Base-by-base conservation (phyloP, 1,140 invertebrate species). In the Drosophila kepulauana region DNA sequence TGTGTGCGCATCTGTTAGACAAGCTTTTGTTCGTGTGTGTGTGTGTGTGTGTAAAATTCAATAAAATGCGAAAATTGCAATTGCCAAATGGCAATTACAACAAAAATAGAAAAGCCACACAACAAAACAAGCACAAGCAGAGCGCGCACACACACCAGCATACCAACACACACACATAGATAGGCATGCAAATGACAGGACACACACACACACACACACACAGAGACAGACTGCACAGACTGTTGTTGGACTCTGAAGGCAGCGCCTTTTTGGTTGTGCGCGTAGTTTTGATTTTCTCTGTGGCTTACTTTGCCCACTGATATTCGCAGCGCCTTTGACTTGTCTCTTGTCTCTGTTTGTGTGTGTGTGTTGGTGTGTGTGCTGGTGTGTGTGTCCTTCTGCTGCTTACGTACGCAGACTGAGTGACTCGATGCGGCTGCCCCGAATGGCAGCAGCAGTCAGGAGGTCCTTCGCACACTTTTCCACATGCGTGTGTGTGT, bases 261-360 rank as follows among this genome's bases (percentile, higher is more conserved):
- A 88, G 84, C 87, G 87, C 79, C 76, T 85, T 86, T 68, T 81
- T 65, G 73, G 66, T 85, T 57, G 78, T 81, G 82, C 82, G 81
- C 82, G 82, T 86, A 86, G 85, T 89, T 88, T 88, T 88, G 80
- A 89, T 88, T 88, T 88, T 88, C 85, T 88, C 76, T 86, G 79
- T 88, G 84, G 79, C 84, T 87, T 87, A 78, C 77, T 81, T 87
- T 84, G 59, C 72, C 64, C 58, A 75, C 71, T 79, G 65, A 61
- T 48, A 72, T 73, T 81, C 75, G 62, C 69, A 72, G 74, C 62
- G 68, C 61, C 69, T 76, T 76, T 76, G 59, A 64, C 16, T 71
- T 75, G 56, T 33, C 48, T 69, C 49, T 56, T 74, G 43, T 74
- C 65, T 65, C 13, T 76, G 67, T 54, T 49, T 65, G 59, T 65